A percentile compares a stretch with the other conserved stretches of the same genome.
These are phyloP conservation scores for Corythucha ciliata DNA, from an alignment of 2,888 invertebrate genomes.

Conservation along the genomic window DNA sequence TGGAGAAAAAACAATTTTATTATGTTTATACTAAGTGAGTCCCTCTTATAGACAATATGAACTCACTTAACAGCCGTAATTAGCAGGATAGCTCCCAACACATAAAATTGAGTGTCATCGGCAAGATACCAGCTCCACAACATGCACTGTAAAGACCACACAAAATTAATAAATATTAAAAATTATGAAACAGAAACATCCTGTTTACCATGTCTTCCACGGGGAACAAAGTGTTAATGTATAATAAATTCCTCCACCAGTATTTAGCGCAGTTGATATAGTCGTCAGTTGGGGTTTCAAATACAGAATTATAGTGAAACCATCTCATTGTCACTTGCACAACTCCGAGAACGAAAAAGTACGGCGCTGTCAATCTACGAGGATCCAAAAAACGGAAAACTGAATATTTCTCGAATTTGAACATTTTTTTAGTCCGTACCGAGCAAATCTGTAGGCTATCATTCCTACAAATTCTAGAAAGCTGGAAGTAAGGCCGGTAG, in stretches of 20 bases:
- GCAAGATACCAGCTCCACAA: slow-evolving; percentile 86
- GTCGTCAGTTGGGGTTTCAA: slow-evolving; percentile 61
- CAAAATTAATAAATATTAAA: not conserved
- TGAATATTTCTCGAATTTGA: no score
- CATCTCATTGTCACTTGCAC: slow-evolving; percentile 63
- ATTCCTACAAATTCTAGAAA: slow-evolving; percentile 45
- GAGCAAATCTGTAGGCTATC: slow-evolving; percentile 52
- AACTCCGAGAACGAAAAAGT: slow-evolving; percentile 65
- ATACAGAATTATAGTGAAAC: slow-evolving; percentile 60
- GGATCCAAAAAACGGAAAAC: no score
- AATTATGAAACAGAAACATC: not conserved
- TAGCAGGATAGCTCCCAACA: slow-evolving; percentile 70
- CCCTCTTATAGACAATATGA: slow-evolving; percentile 3
- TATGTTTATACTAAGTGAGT: no score
- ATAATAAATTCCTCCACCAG: slow-evolving; percentile 79
- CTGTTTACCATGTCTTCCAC: slow-evolving; percentile 51
- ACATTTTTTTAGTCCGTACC: slow-evolving; percentile 34
- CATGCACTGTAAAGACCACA: slow-evolving; percentile 61
- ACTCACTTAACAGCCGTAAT: slow-evolving; percentile 59
- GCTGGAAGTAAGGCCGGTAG: slow-evolving; percentile 39
- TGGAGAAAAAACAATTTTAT: slow-evolving; percentile 34
- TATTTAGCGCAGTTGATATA: slow-evolving; percentile 62
- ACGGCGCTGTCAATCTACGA: slow-evolving; percentile 68
- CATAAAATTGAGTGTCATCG: slow-evolving; percentile 79
- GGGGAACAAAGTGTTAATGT: slow-evolving; percentile 70